Evolutionary conservation across 2,797 vertebrate genomes (phyloP).

Genomic region (Moxostoma hubbsi): DNA sequence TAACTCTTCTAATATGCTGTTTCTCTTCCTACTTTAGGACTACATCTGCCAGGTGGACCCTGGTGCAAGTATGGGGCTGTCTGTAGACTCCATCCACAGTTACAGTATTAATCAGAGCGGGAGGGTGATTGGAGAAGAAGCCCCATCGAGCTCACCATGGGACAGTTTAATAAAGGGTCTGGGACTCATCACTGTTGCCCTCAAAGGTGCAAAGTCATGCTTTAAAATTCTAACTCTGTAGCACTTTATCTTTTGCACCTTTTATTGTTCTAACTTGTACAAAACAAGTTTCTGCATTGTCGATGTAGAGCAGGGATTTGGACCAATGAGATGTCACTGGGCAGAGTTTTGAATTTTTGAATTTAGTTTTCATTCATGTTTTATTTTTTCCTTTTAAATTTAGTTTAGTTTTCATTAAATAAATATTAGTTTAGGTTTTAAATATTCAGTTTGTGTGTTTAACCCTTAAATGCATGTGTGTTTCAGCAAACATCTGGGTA

Average conservation of each 20-base stretch:
- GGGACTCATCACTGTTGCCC: conserved; percentile 76
- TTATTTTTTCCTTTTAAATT: too few relatives aligned
- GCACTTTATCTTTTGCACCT: not conserved
- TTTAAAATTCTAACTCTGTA: not conserved
- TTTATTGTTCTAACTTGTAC: not conserved
- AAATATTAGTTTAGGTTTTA: too few relatives aligned
- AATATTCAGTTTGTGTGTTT: too few relatives aligned
- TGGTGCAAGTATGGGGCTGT: conserved; percentile 87
- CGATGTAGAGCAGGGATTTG: too few relatives aligned
- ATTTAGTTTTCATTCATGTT: too few relatives aligned
- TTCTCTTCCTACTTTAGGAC: conserved; percentile 75
- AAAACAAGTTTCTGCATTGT: too few relatives aligned
- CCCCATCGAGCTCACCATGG: conserved; percentile 81
- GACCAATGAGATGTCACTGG: too few relatives aligned
- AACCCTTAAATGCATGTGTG: too few relatives aligned
- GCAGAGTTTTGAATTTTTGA: too few relatives aligned
- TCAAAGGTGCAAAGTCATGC: conserved; percentile 83
- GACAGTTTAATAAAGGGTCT: conserved; percentile 79
- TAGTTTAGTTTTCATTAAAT: too few relatives aligned
- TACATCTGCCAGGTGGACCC: conserved; percentile 93
- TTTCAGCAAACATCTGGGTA: too few relatives aligned
- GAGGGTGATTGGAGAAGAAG: conserved; percentile 83
- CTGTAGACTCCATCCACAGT: conserved; percentile 86
- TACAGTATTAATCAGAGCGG: conserved; percentile 87
- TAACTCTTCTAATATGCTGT: not conserved